Base-by-base conservation (phyloP, 2,888 invertebrate species). In the Melanotus villosus region DNA sequence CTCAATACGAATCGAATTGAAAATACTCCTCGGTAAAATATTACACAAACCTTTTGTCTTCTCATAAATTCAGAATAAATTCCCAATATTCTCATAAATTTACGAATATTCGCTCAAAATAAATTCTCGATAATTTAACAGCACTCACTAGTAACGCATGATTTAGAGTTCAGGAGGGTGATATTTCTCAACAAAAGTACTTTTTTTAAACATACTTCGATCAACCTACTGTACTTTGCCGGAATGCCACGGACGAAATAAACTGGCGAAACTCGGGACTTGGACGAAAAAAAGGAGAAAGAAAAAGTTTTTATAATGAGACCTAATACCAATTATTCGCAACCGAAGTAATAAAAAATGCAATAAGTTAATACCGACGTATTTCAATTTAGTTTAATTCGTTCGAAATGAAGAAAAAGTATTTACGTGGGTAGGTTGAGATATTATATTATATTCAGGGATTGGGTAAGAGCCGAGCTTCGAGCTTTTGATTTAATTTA, bases 371-470 rank as follows among this genome's bases (percentile, higher is more conserved):
- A 83, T 82, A 80, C 81, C 80, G 81, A 80, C 83, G 82, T 82
- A 80, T 83, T 84, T 84, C 84, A 84, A 84, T 85, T 84, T 83
- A 83, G 80, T 83, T 82, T 83, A 83, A 84, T 84, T 83, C 84
- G 79, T 79, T 77, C 78, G 80, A 81, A 82, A 83, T 80, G 82
- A 81, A 81, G 84, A 82, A 83, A 81, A 83, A 82, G 81, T 82
- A 82, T 82, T 81, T 81, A 79, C 79, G 82, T 77, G 78, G 80
- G 76, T 78, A 79, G 79, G 78, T 78, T 75, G 77, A 80, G 80
- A 80, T 81, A 80, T 81, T 82, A 80, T 82, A 82, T 81, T 81
- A 82, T 81, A 80, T 82, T 80, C 78, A 78, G 75, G 78, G 78
- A 69, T 76, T 79, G 78, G 78, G 76, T 77, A 76, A 77, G 78